Conservation (phyloP, 1,140 invertebrate species). For the Bombus sibiricus region DNA sequence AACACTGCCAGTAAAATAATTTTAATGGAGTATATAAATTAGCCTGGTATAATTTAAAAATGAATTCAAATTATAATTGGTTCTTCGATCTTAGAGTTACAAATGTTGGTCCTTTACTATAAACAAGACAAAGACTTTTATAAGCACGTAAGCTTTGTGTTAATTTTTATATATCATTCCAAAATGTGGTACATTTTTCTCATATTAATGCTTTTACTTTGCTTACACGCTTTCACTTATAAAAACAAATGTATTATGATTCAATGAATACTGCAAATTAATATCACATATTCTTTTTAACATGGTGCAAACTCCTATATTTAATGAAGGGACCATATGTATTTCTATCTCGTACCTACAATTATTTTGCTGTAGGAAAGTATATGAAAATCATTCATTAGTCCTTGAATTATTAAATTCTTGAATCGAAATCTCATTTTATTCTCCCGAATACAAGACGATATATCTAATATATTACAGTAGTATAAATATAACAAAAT, state of each 20-base stretch:
- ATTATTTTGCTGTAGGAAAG: constrained; percentile 32
- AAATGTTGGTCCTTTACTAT: constrained; percentile 24
- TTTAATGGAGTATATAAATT: constrained; percentile 29
- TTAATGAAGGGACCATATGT: constrained; percentile 63
- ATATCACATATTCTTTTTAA: constrained; percentile 25
- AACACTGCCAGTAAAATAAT: constrained; percentile 64
- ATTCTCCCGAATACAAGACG: constrained; percentile 54
- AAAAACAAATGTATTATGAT: constrained; percentile 19
- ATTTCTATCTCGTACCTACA: constrained; percentile 45
- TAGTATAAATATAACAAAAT: constrained; percentile 27
- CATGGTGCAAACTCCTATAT: constrained; percentile 46
- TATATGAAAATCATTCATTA: constrained; percentile 12
- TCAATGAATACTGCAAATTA: constrained; percentile 12
- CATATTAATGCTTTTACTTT: constrained; percentile 32
- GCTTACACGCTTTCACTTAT: constrained; percentile 12
- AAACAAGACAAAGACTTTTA: constrained; percentile 16
- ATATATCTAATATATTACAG: constrained; percentile 24
- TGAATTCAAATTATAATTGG: constrained; percentile 30
- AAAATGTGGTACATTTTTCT: constrained; percentile 38
- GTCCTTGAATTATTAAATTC: constrained; percentile 1
- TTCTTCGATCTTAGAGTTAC: constrained; percentile 5
- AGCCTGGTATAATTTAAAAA: constrained; percentile 7
- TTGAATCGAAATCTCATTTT: constrained; percentile 12
- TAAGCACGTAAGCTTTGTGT: constrained; percentile 35
- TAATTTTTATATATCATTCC: constrained; percentile 51